Evolutionary conservation across 2,113 vertebrate genomes (phyloP).

Genomic region (Thomomys bottae): DNA sequence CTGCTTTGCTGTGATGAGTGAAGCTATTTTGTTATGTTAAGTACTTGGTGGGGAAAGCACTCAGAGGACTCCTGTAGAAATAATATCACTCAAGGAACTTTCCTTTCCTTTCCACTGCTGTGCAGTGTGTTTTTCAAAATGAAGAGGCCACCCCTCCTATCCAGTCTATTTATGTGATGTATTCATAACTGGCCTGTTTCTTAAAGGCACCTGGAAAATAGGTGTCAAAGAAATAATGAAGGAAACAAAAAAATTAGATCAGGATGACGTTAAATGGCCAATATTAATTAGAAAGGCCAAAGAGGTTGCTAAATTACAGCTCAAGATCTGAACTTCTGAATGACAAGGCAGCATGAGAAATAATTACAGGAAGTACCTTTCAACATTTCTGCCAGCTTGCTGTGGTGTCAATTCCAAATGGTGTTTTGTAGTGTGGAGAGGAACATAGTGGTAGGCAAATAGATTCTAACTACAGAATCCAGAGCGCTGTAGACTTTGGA

Average conservation of each 20-base stretch:
- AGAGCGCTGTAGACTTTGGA: neutral
- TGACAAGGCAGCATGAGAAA: constrained; percentile 28
- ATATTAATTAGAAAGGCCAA: constrained; percentile 23
- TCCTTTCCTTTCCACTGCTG: constrained; percentile 57
- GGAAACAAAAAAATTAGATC: constrained; percentile 70
- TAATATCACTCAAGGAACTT: constrained; percentile 63
- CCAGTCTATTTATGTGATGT: constrained; percentile 69
- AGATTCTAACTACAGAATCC: neutral
- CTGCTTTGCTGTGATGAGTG: constrained; percentile 63
- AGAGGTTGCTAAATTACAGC: neutral
- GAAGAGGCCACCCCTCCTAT: too few species aligned
- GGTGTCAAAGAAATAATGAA: constrained; percentile 61
- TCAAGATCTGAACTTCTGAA: constrained; percentile 25
- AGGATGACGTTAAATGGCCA: constrained; percentile 61
- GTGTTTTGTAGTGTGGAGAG: constrained; percentile 9
- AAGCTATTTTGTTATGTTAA: constrained; percentile 74
- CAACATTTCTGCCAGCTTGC: neutral
- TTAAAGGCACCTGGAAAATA: constrained; percentile 58
- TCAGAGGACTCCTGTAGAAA: constrained; percentile 32
- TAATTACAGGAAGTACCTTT: neutral
- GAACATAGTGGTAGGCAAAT: neutral
- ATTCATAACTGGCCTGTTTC: constrained; percentile 68
- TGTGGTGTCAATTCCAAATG: constrained; percentile 37
- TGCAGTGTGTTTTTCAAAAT: constrained; percentile 54
- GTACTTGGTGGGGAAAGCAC: constrained; percentile 53